Percentiles rank a stretch among this genome's conserved stretches.
These are phyloP conservation scores for Lampropteryx suffumata DNA, from an alignment of 2,888 invertebrate species.

Conservation along the genomic window DNA sequence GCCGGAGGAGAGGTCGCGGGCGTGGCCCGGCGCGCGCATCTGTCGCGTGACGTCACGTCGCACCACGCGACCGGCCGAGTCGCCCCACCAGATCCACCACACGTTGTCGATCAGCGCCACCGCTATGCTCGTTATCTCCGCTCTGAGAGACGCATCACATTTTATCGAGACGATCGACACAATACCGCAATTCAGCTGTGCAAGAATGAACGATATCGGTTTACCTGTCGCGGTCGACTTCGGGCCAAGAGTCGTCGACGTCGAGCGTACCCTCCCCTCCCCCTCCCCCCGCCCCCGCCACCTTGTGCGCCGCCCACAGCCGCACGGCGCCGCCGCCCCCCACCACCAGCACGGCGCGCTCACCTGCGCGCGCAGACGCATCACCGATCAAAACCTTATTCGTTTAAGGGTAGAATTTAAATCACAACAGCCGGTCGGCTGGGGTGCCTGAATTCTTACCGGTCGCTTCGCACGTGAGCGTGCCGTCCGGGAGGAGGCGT, in stretches of 20 bases:
- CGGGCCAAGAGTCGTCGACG: too few species aligned
- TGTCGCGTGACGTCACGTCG: constrained; percentile 35
- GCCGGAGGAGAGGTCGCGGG: constrained; percentile 22
- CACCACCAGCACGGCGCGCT: constrained; percentile 84
- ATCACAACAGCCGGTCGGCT: too few species aligned
- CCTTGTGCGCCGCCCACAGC: constrained; percentile 85
- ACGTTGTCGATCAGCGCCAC: constrained; percentile 47
- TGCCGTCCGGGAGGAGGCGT: constrained; percentile 63
- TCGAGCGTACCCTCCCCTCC: too few species aligned
- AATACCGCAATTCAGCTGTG: too few species aligned
- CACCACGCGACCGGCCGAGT: constrained; percentile 47
- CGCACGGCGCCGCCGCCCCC: constrained; percentile 85
- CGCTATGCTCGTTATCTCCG: constrained; percentile 50
- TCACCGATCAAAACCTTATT: too few species aligned
- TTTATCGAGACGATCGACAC: too few species aligned
- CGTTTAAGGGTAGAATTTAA: too few species aligned
- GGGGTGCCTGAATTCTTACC: too few species aligned
- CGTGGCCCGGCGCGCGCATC: constrained; percentile 19
- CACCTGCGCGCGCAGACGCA: too few species aligned
- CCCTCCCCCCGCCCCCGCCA: constrained; percentile 37
- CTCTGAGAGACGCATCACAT: constrained; percentile 6
- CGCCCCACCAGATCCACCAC: constrained; percentile 70
- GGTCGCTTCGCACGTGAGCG: constrained; percentile 79
- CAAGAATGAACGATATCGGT: too few species aligned
- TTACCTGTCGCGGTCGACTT: too few species aligned